Percentiles rank a stretch among this genome's conserved stretches.
Conservation (phyloP, 2,888 invertebrate genomes). For the Synanthedon andrenaeformis region DNA sequence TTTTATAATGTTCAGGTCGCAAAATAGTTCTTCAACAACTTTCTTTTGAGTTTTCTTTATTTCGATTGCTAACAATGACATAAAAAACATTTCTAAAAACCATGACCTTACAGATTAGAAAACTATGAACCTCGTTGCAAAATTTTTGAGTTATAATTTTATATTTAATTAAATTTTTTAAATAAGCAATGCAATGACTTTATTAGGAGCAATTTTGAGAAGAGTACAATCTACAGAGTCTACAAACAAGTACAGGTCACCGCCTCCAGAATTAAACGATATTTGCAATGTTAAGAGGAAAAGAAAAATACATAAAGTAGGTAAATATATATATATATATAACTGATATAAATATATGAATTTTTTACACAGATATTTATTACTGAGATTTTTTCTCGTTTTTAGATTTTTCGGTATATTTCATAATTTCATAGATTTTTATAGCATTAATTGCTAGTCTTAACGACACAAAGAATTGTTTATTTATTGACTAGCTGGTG, state of each 20-base stretch:
- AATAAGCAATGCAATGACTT: conserved; percentile 29
- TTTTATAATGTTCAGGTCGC: no score
- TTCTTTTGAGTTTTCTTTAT: no score
- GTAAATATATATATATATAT: no score
- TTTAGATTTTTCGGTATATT: no score
- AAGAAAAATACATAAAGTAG: conserved; percentile 9
- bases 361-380: no score
- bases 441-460: no score
- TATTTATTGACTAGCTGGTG: no score
- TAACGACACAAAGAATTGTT: no score
- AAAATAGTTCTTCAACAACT: no score
- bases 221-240: conserved; percentile 26
- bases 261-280: conserved; percentile 34
- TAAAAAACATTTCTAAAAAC: not conserved
- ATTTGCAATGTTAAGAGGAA: conserved; percentile 4
- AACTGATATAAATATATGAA: no score
- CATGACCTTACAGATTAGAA: not conserved
- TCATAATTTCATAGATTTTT: not conserved
- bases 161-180: not conserved
- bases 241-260: conserved; percentile 24
- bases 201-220: conserved; percentile 28
- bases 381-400: no score
- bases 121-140: not conserved
- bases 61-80: no score
- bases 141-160: not conserved